Conservation (phyloP, 2,888 invertebrate species). For the Selenia dentaria region DNA sequence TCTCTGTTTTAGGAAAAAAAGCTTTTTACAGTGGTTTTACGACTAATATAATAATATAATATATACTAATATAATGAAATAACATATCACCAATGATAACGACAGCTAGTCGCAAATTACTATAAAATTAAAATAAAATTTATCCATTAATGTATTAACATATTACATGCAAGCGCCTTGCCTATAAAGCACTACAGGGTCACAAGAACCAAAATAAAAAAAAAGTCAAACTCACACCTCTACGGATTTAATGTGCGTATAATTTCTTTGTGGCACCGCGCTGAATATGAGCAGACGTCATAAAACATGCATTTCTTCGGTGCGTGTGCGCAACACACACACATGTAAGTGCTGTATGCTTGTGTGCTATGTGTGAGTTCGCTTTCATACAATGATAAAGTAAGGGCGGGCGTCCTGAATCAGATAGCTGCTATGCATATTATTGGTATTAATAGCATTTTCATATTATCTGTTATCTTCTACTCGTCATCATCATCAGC, state of each 20-base stretch:
- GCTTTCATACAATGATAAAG: slow-evolving; percentile 30
- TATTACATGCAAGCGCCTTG: slow-evolving; percentile 15
- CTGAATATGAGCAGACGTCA: slow-evolving; percentile 82
- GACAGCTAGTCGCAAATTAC: too few species aligned
- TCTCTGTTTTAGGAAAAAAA: too few species aligned
- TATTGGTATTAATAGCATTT: too few species aligned
- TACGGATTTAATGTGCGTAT: slow-evolving; percentile 82
- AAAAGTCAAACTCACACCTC: slow-evolving; percentile 70
- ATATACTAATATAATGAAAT: too few species aligned
- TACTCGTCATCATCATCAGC: too few species aligned
- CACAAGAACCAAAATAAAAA: slow-evolving; percentile 51
- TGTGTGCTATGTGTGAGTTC: slow-evolving; percentile 20
- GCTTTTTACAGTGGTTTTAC: too few species aligned
- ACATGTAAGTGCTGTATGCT: slow-evolving; percentile 20
- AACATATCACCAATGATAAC: too few species aligned
- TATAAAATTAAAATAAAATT: background rate
- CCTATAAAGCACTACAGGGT: slow-evolving; percentile 26
- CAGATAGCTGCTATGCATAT: too few species aligned
- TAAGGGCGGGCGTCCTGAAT: slow-evolving; percentile 17
- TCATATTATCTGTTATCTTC: too few species aligned
- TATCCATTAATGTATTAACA: slow-evolving; percentile 18
- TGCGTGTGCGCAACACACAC: slow-evolving; percentile 58
- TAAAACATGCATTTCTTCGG: slow-evolving; percentile 83
- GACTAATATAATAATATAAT: too few species aligned
- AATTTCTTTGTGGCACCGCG: slow-evolving; percentile 85